phyloP scores from a whole-genome alignment of 2,113 vertebrate genomes.

The Cephalopterus ornatus region DNA sequence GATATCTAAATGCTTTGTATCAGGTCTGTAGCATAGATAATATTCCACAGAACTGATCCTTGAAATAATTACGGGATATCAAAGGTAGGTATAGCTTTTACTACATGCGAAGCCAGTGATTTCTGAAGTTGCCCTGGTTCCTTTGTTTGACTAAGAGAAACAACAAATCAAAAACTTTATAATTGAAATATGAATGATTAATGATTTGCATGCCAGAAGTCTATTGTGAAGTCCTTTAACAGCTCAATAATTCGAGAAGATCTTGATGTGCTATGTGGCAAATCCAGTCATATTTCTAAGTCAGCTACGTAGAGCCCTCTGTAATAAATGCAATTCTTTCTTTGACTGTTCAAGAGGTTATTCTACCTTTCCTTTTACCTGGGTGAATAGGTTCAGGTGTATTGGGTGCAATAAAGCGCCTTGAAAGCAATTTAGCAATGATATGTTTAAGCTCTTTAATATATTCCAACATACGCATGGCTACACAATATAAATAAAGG shows the following conservation, averaged over 20 bases:
- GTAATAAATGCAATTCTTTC: background rate
- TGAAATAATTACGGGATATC: background rate
- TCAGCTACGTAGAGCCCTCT: background rate
- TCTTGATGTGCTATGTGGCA: background rate
- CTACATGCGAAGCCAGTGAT: background rate
- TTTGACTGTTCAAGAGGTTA: background rate
- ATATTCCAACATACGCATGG: background rate
- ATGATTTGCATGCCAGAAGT: background rate
- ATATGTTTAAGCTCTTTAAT: background rate
- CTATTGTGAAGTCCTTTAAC: background rate
- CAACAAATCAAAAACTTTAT: background rate
- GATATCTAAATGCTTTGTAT: background rate
- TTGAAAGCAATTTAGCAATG: background rate
- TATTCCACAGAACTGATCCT: background rate
- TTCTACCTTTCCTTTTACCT: background rate
- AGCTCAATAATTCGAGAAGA: background rate
- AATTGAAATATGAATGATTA: background rate
- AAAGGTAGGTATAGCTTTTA: background rate
- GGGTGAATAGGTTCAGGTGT: background rate
- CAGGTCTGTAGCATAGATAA: background rate
- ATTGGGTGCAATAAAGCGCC: background rate
- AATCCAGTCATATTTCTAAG: background rate
- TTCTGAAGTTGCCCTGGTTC: background rate
- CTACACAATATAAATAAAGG: background rate
- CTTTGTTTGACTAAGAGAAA: background rate